Base-by-base conservation (phyloP, 2,113 vertebrate species). In the Apodemus sylvaticus region DNA sequence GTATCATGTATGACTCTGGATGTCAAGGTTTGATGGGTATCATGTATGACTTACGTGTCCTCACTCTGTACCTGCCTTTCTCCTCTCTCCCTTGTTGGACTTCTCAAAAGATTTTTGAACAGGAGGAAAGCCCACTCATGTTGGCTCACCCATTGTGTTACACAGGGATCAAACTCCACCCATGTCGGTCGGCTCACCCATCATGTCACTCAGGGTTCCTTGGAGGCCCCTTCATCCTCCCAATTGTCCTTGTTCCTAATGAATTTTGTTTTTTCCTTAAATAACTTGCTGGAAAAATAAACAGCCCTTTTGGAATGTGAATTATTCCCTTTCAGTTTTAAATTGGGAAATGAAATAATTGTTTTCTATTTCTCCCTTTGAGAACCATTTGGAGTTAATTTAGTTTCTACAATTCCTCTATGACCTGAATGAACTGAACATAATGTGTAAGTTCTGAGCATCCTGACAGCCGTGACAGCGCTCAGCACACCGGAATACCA, bases 401-500 rank as follows among this genome's bases (percentile, higher is more conserved):
- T 77, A 26, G 90, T 94, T 85, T 96, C 77, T 73, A 89, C 95
- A 91, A 90, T 88, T 94, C 89, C 93, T 95, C 82, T 22, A 0
- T 96, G 96, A 95, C 31, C 83, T 93, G 94, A 95, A 89, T 95
- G 93, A 85, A 93, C 86, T 86, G 83, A 97, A 94, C 86, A 45
- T 14, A 85, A 87, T 79, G 71, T 94, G 51, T 62, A 93, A 97
- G 62, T 64, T 17, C 74, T 92, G 94, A 92, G 83, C 96, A 34
- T 87, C 91, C 92, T 93, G 92, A 96, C 93, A 97, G 94, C 94
- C 98, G 95, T 92, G 94, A 78, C 71, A 55, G 55, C 42, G 60
- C 96, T 96, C 96, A 79, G 94, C 5, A 10, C 19, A 87, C 92
- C 85, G 71, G 91, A 62, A 83, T 76, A 29, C 53, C 70, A 53